A percentile compares a stretch with the other conserved stretches of the same genome.
phyloP scores from a whole-genome alignment of 2,888 invertebrate species.

The Ischnura elegans region DNA sequence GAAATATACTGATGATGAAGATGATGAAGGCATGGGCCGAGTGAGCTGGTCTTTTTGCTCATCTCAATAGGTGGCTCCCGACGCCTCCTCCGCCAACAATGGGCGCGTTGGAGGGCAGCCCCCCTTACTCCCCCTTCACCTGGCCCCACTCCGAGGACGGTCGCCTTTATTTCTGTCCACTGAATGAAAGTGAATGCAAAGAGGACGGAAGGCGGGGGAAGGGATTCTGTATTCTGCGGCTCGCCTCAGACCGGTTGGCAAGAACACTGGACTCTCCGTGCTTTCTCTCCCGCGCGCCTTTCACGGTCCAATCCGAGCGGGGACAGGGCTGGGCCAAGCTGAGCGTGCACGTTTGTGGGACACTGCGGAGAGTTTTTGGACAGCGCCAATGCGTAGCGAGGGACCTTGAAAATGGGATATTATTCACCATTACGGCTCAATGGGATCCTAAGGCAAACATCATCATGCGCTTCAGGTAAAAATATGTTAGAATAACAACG shows the following conservation, averaged over 20 bases:
- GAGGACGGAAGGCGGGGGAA: neutral
- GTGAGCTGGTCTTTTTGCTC: too few species aligned
- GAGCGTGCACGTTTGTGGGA: too few species aligned
- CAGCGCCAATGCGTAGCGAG: too few species aligned
- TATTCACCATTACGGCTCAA: too few species aligned
- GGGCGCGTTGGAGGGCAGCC: neutral
- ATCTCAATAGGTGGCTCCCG: neutral
- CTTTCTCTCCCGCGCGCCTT: neutral
- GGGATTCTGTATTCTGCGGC: neutral
- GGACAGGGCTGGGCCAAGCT: too few species aligned
- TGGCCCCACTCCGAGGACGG: neutral
- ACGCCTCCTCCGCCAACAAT: neutral
- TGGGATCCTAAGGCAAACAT: too few species aligned
- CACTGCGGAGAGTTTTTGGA: too few species aligned
- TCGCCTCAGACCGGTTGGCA: neutral
- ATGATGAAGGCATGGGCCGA: too few species aligned
- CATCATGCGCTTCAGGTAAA: too few species aligned
- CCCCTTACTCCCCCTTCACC: neutral
- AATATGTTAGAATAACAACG: too few species aligned
- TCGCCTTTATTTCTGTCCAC: slow-evolving; percentile 27
- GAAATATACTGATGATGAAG: too few species aligned
- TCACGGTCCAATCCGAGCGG: neutral
- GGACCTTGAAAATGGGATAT: too few species aligned
- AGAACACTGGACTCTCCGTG: neutral
- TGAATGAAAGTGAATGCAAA: slow-evolving; percentile 44